Conservation (phyloP, 2,797 vertebrate species). For the Oophaga sylvatica region DNA sequence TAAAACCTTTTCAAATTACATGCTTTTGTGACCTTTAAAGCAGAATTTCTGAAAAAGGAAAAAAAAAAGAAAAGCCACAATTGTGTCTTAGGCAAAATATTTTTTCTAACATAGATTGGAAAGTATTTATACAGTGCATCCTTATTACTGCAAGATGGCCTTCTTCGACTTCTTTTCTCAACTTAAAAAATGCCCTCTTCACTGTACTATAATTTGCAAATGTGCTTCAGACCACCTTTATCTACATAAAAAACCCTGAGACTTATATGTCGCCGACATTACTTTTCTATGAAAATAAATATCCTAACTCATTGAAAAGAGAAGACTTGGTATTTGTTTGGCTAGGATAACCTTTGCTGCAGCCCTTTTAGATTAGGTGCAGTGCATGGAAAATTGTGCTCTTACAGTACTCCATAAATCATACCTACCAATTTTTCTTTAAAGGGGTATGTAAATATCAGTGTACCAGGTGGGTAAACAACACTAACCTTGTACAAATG, state of each 20-base stretch:
- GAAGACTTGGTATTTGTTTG: conserved; percentile 95
- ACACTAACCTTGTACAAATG: conserved; percentile 98
- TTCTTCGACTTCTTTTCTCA: neutral
- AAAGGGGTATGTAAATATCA: conserved; percentile 99
- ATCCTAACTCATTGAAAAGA: conserved; percentile 92
- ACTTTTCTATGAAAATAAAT: conserved; percentile 90
- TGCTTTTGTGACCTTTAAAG: conserved; percentile 1
- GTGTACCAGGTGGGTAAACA: conserved; percentile 99
- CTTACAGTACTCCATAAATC: conserved; percentile 98
- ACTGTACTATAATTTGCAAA: conserved; percentile 20
- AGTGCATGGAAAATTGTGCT: conserved; percentile 98
- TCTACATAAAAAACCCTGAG: conserved; percentile 89
- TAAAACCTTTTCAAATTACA: neutral
- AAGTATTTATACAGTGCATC: neutral
- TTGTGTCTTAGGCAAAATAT: neutral
- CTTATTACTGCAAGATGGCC: neutral
- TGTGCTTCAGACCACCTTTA: conserved; percentile 75
- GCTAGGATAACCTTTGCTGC: conserved; percentile 92
- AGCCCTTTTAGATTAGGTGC: conserved; percentile 96
- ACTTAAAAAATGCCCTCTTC: neutral
- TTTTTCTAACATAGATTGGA: neutral
- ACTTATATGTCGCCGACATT: conserved; percentile 88
- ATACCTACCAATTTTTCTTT: conserved; percentile 95
- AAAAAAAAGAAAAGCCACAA: neutral
- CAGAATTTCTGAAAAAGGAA: neutral